Evolutionary conservation across 2,888 invertebrate genomes (phyloP).

Genomic region (Drosophila longiperda): DNA sequence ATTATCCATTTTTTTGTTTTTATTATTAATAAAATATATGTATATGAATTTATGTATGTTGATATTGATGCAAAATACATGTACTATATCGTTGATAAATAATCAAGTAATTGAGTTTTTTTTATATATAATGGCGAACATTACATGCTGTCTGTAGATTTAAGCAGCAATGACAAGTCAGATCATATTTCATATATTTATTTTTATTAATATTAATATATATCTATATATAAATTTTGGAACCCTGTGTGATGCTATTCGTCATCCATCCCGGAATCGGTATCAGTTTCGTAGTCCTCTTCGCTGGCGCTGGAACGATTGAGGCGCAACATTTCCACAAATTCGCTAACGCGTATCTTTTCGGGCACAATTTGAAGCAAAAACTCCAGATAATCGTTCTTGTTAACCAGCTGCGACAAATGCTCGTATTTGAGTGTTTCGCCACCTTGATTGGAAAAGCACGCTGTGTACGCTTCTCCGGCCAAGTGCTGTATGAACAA

Average conservation of each 20-base stretch:
- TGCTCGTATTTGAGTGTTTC: conserved; percentile 81
- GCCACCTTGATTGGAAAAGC: conserved; percentile 36
- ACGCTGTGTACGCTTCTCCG: conserved; percentile 70
- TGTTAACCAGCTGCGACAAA: conserved; percentile 78
- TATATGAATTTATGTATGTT: background rate
- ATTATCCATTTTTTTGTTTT: conserved; percentile 6
- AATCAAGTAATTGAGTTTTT: conserved; percentile 5
- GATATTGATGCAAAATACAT: conserved; percentile 11
- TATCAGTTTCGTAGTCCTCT: conserved; percentile 42
- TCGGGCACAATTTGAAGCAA: conserved; percentile 83
- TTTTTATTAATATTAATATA: background rate
- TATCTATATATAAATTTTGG: background rate
- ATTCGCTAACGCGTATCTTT: conserved; percentile 83
- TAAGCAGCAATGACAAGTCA: conserved; percentile 22
- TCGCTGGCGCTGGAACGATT: conserved; percentile 52
- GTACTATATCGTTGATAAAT: conserved; percentile 24
- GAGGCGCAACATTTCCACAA: conserved; percentile 75
- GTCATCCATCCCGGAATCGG: conserved; percentile 41
- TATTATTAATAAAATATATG: conserved; percentile 6
- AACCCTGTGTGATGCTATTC: conserved; percentile 7
- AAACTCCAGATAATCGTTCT: conserved; percentile 80
- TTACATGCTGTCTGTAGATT: conserved; percentile 18
- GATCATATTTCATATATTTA: background rate
- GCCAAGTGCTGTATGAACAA: conserved; percentile 82
- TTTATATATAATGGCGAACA: background rate